Conservation (phyloP, 53 echinoderm and acorn worm genomes). For the Stichopus horrens region DNA sequence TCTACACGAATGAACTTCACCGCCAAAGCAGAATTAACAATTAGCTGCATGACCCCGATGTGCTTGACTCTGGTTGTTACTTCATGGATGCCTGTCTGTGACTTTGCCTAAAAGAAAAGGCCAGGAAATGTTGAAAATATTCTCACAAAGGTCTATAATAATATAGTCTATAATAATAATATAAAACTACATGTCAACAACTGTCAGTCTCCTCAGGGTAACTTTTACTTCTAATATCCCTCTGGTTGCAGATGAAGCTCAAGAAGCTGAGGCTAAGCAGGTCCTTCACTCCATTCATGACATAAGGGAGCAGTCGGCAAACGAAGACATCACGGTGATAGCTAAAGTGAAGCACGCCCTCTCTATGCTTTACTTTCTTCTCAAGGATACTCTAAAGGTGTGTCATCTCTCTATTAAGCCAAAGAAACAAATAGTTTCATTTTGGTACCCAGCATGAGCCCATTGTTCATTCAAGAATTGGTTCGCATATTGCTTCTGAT, state of each 20-base stretch:
- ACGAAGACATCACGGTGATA: conserved; percentile 65
- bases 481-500: no score
- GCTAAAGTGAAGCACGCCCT: conserved; percentile 88
- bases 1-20: no score
- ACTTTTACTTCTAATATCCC: not conserved
- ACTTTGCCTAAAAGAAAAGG: conserved; percentile 61
- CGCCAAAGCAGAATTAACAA: no score
- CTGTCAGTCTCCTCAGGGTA: no score
- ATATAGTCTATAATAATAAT: not conserved
- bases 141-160: no score
- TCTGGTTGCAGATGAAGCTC: conserved; percentile 74
- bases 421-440: no score
- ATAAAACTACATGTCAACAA: not conserved
- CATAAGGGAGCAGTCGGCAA: conserved; percentile 87
- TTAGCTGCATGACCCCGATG: no score
- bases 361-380: conserved; percentile 86
- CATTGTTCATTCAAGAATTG: no score
- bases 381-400: conserved; percentile 73
- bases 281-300: conserved; percentile 98
- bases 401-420: not conserved
- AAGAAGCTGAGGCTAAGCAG: conserved; percentile 97
- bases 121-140: no score
- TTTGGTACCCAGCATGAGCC: no score
- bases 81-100: conserved; percentile 65
- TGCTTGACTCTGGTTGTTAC: conserved; percentile 17